These are phyloP conservation scores for Rhea pennata DNA, from an alignment of 2,113 vertebrate species.

Conservation along the genomic window DNA sequence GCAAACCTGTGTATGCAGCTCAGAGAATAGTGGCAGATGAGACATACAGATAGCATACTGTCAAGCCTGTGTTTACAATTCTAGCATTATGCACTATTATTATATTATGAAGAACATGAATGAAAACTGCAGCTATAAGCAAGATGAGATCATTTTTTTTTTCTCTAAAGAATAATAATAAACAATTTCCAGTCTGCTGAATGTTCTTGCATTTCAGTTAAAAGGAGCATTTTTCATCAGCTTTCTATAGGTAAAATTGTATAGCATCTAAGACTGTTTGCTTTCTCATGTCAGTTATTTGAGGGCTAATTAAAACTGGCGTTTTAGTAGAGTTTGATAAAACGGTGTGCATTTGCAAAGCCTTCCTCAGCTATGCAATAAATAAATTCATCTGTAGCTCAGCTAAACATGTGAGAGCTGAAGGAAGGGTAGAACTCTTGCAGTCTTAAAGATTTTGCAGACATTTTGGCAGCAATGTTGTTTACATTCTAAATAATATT, in stretches of 20 bases:
- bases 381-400: background rate
- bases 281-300: background rate
- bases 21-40: background rate
- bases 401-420: background rate
- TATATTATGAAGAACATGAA: background rate
- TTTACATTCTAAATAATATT: background rate
- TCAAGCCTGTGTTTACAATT: background rate
- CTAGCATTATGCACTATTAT: background rate
- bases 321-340: background rate
- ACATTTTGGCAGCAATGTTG: background rate
- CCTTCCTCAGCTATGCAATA: background rate
- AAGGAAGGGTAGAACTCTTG: background rate
- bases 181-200: background rate
- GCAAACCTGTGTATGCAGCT: background rate
- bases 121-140: background rate
- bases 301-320: background rate
- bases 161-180: background rate
- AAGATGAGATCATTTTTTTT: background rate
- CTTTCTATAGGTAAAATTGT: background rate
- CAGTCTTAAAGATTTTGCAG: background rate
- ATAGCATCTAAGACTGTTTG: accelerated
- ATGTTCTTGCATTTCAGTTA: background rate
- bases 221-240: background rate
- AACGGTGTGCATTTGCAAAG: accelerated
- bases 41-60: background rate